Evolutionary conservation across 1,140 invertebrate genomes (phyloP), one percentile per base, ranked within the genome.

Genomic region (Schmidtea mediterranea): DNA sequence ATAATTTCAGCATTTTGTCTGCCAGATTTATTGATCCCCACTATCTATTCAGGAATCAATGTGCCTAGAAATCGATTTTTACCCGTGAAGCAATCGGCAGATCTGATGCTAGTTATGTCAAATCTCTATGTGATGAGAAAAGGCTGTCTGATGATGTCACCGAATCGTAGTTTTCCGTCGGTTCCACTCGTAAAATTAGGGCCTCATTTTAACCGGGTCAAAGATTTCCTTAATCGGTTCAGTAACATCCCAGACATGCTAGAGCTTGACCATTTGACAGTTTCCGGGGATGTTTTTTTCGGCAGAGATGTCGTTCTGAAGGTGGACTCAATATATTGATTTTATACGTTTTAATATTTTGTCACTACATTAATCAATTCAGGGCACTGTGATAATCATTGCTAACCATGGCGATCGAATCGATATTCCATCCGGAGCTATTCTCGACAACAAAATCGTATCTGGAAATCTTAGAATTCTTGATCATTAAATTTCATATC

Each of bases 341-440:
- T n/a, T n/a, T n/a, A n/a, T n/a, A n/a, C n/a, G n/a, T n/a, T n/a
- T n/a, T n/a, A n/a, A n/a, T n/a, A n/a, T n/a, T n/a, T n/a, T n/a
- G n/a, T n/a, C n/a, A n/a, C n/a, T n/a, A n/a, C n/a, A n/a, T n/a
- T 32, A 32, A 50, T 24, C 48, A 49, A 70, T 74, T 46, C 63
- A 84, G 78, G 92, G 90, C 19, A 97, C 92, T 43, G 92, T 98
- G 0, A 97, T 98, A 52, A 92, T 98, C 51, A 97, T 98, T 59
- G 90, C 92, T 1, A 98, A 98, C 69, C 89, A 97, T 66, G 90
- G 92, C 32, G 90, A 97, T 58, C 72, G 89, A 50, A 98, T 98
- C 55, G 89, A 98, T 71, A 89, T 98, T 55, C 92, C 92, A 13
- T 76, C 82, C 13, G 89, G 89, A 19, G 81, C 89, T 1, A 71